Evolutionary conservation across 2,113 vertebrate species (phyloP).

Genomic region (Struthidea cinerea): DNA sequence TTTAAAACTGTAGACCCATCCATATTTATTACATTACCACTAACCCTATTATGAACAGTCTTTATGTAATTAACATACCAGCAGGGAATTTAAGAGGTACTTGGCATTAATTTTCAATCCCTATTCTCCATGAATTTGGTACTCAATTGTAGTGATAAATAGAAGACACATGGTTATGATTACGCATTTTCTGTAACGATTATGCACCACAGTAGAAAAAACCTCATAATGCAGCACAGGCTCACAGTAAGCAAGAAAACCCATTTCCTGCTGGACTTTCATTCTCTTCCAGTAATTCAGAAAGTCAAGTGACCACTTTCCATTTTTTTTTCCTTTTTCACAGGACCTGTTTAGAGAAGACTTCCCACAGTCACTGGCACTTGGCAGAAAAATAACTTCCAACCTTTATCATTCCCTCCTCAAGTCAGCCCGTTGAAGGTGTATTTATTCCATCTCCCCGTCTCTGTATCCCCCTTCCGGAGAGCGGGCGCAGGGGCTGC

Average conservation of each 20-base stretch:
- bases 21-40: constrained; percentile 52
- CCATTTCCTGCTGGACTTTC: not conserved
- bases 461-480: constrained; percentile 71
- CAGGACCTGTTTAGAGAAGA: not conserved
- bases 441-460: constrained; percentile 64
- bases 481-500: constrained; percentile 59
- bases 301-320: not conserved
- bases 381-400: constrained; percentile 36
- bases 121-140: constrained; percentile 28
- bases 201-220: not conserved
- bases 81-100: constrained; percentile 53
- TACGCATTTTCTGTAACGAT: not conserved
- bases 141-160: constrained; percentile 39
- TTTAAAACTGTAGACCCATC: constrained; percentile 32
- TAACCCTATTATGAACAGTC: constrained; percentile 50
- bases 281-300: not conserved
- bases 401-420: not conserved
- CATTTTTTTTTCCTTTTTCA: not conserved
- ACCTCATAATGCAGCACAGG: not conserved
- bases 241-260: not conserved
- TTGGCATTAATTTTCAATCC: constrained; percentile 52
- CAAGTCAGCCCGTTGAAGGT: not conserved
- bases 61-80: constrained; percentile 55
- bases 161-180: constrained; percentile 36
- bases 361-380: constrained; percentile 30